Conservation (phyloP, 2,888 invertebrate species). For the Xanthorhoe designata region DNA sequence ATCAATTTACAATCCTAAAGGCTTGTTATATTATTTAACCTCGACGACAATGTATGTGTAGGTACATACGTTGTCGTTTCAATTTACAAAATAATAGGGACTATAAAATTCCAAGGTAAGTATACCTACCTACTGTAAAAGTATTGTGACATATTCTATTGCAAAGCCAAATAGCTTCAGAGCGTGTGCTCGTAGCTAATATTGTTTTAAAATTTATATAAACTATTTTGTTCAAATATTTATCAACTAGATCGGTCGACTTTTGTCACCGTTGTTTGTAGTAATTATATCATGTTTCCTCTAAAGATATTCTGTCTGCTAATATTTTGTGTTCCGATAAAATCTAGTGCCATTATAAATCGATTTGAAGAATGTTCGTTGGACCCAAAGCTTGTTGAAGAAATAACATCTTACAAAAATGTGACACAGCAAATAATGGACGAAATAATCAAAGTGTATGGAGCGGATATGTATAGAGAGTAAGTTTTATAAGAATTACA, state of each 20-base stretch:
- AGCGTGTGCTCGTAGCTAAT: background rate
- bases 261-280: conserved; percentile 23
- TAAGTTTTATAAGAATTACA: conserved; percentile 50
- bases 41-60: no score
- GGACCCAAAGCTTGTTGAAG: conserved; percentile 57
- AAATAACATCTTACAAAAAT: conserved; percentile 85
- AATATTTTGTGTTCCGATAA: conserved; percentile 30
- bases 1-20: no score
- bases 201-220: background rate
- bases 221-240: background rate
- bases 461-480: conserved; percentile 80
- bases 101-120: no score
- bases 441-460: conserved; percentile 70
- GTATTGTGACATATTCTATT: no score
- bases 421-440: conserved; percentile 78
- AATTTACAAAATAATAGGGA: no score
- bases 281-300: conserved; percentile 20
- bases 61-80: no score
- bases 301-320: conserved; percentile 33
- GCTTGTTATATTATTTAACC: no score
- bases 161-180: no score
- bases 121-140: no score
- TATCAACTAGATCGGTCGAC: conserved; percentile 9
- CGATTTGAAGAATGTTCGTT: conserved; percentile 51
- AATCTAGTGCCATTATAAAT: conserved; percentile 51